Base-by-base conservation (phyloP, 2,888 invertebrate species). In the Cerceris ruficornis region DNA sequence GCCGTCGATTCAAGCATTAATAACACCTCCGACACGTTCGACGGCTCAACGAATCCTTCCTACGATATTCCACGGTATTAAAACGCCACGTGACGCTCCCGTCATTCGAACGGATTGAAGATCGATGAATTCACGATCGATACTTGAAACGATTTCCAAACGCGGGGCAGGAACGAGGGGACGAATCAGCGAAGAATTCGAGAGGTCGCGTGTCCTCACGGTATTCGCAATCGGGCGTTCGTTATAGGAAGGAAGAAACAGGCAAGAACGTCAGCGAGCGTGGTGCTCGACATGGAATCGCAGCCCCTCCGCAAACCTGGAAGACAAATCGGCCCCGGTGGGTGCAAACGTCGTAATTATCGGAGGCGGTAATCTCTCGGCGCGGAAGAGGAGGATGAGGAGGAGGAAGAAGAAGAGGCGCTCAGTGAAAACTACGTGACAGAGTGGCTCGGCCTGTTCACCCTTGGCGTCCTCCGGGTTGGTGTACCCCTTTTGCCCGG, bases 301-400 rank as follows among this genome's bases (percentile, higher is more conserved):
- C 81, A 59, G 75, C 83, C 80, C 78, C 80, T 77, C 81, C 77
- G 71, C 84, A 65, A 72, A 75, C 75, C 75, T 82, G 77, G 82
- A 89, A 88, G 88, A 88, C 87, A 88, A 89, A 89, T 89, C 83
- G 89, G 81, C 81, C 84, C 84, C 86, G 85, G 82, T 86, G 85
- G 85, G 85, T 87, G 87, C 85, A 87, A 88, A 88, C 83, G 88
- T 88, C 87, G 84, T 87, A 85, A 87, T 89, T 89, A 89, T 89
- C 88, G 86, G 80, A 81, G 84, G 71, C 82, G 75, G 87, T 88
- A 85, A 88, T 88, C 88, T 88, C 84, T 82, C 81, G 87, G 77
- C 70, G 75, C 76, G 80, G 49, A 62, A 57, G 42, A 70, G 71
- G 69, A 67, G 69, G 60, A 73, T 49, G 72, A 77, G 60, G 70